Evolutionary conservation across 1,140 invertebrate species (phyloP).

Genomic region (Paramacrobiotus metropolitanus): DNA sequence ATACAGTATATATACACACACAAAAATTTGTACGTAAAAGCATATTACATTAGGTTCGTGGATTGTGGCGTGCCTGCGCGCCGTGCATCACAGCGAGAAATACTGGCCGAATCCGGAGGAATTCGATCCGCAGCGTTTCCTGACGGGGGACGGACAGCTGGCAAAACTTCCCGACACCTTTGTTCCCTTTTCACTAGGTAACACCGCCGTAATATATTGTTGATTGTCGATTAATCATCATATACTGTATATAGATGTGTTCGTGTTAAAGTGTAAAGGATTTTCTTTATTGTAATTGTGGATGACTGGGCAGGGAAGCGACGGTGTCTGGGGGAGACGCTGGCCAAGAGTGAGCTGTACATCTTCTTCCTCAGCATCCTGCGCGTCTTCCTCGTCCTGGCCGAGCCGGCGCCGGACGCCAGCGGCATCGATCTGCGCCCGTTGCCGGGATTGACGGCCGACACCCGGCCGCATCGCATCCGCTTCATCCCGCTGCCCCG

Average conservation of each 20-base stretch:
- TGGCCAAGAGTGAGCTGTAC: constrained; percentile 14
- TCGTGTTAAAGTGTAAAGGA: too few species aligned
- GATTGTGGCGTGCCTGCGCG: too few species aligned
- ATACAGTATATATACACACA: not conserved
- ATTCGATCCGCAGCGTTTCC: not conserved
- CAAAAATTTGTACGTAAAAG: not conserved
- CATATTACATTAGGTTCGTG: not conserved
- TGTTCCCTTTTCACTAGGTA: not conserved
- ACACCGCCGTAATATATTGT: too few species aligned
- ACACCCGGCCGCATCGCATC: constrained; percentile 18
- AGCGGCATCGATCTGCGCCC: too few species aligned
- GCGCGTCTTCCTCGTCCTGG: constrained; percentile 7
- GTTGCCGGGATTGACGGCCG: too few species aligned
- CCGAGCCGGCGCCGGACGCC: not conserved
- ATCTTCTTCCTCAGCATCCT: constrained; percentile 12
- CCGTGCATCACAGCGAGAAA: too few species aligned
- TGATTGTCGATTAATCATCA: too few species aligned
- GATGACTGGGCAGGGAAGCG: not conserved
- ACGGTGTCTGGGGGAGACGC: constrained; percentile 13
- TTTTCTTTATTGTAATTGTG: not conserved
- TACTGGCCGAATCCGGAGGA: not conserved
- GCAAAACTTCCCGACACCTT: too few species aligned
- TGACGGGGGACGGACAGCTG: too few species aligned
- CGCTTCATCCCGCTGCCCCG: constrained; percentile 16
- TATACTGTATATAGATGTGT: too few species aligned